Base-by-base conservation (phyloP, 2,888 invertebrate genomes). In the Thyatira batis region DNA sequence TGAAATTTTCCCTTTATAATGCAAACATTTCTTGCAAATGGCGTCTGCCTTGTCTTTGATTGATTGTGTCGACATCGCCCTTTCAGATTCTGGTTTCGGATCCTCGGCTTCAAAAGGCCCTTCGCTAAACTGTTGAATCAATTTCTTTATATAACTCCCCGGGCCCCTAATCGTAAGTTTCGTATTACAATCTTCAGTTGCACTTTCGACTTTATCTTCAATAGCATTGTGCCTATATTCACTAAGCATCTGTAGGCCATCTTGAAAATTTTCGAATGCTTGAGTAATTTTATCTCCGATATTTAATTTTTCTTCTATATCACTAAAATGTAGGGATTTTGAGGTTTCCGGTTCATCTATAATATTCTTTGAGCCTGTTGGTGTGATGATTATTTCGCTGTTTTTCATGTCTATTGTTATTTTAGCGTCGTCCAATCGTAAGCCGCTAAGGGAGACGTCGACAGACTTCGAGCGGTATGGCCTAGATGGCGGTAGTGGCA, bases 401-500 rank as follows among this genome's bases (percentile, higher is more conserved):
- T 83, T 88, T 61, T 84, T 85, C 59, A 84, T 80, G 49, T 92
- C 87, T 4, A 92, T 82, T 0, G 88, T 89, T 20, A 91, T 84
- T 77, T 83, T 85, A 20, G 90, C 85, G 17, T 89, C 90, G 6
- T 89, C 87, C 4, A 90, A 63, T 33, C 74, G 79, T 3, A 91
- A 62, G 1, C 84, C 84, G 1, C 85, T 73, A 1, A 92, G 80
- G 0, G 92, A 86, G 1, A 93, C 90, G 59, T 93, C 94, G 1
- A 94, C 92, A 0, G 94, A 94, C 77, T 92, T 93, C 0, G 94
- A 94, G 33, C 94, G 79, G 60, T 82, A 84, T 61, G 93, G 93
- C 56, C 92, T 85, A 30, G 84, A 80, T 54, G 86, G 86, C 17
- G 83, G 76, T 53, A 76, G 55, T 11, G 91, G 91, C 11, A 89